A percentile compares a stretch with the other conserved stretches of the same genome.
Conservation (phyloP, 2,888 invertebrate species). For the Protula sp. region DNA sequence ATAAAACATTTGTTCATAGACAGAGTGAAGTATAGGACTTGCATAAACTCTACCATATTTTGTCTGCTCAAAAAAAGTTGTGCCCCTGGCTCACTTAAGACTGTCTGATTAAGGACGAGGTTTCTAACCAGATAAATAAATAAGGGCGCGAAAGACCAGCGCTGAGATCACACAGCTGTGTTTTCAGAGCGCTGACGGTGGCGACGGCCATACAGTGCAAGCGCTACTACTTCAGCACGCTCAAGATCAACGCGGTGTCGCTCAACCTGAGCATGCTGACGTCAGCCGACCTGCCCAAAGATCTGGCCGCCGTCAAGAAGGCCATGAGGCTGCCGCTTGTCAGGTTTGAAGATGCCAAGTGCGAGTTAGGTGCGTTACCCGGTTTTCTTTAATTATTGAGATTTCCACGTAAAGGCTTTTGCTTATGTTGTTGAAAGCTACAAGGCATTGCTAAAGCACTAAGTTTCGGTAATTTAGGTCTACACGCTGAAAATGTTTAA, state of each 20-base stretch:
- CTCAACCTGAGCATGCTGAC: conserved; percentile 86
- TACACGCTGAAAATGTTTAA: too few species aligned
- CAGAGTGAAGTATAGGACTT: too few species aligned
- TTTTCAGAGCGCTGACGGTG: conserved; percentile 70
- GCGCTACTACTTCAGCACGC: conserved; percentile 78
- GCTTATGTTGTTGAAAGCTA: background rate
- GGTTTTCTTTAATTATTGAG: background rate
- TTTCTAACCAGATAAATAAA: too few species aligned
- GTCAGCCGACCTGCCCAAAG: conserved; percentile 71
- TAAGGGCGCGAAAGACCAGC: too few species aligned
- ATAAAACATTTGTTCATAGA: too few species aligned
- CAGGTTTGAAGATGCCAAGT: conserved; percentile 92
- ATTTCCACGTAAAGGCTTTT: conserved; percentile 1
- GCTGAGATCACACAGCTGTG: too few species aligned
- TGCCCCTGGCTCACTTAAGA: too few species aligned
- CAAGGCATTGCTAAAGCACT: background rate
- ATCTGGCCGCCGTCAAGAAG: conserved; percentile 74
- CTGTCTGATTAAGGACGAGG: too few species aligned
- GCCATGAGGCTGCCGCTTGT: conserved; percentile 82
- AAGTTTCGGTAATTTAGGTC: too few species aligned
- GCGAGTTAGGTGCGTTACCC: conserved; percentile 63
- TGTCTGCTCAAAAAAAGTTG: too few species aligned
- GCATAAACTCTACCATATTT: too few species aligned
- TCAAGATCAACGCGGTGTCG: conserved; percentile 74
- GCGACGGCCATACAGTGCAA: conserved; percentile 73